Conservation (phyloP, 2,888 invertebrate genomes). For the Nysson spinosus region DNA sequence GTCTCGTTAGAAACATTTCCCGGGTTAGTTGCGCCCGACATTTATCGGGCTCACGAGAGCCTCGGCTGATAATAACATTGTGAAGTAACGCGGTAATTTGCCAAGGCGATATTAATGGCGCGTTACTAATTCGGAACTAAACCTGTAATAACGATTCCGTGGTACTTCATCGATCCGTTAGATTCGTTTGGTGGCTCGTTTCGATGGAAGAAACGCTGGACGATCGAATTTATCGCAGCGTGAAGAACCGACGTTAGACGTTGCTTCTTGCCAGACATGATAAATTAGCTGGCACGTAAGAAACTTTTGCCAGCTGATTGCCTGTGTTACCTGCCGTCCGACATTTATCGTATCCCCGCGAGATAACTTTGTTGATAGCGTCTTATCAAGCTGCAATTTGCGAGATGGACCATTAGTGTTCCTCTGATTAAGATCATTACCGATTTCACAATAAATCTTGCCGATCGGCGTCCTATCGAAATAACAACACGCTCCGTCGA, state of each 20-base stretch:
- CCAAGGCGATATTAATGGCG: constrained; percentile 34
- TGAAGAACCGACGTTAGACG: constrained; percentile 7
- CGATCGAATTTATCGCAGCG: constrained; percentile 10
- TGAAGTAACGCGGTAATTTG: constrained; percentile 30
- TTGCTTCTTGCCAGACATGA: constrained; percentile 6
- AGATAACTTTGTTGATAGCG: constrained; percentile 16
- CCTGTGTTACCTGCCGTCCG: constrained; percentile 13
- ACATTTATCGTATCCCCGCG: constrained; percentile 5
- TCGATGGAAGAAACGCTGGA: constrained; percentile 21
- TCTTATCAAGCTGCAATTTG: constrained; percentile 32
- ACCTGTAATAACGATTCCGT: constrained; percentile 23
- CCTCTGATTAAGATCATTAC: neutral
- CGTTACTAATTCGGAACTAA: constrained; percentile 21
- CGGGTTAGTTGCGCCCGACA: constrained; percentile 6
- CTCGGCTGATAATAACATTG: constrained; percentile 21
- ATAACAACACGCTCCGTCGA: too few relatives aligned
- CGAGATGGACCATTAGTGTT: neutral
- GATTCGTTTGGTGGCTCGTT: constrained; percentile 20
- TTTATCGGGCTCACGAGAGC: constrained; percentile 28
- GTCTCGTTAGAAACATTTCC: neutral
- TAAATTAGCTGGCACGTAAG: constrained; percentile 24
- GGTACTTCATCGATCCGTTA: constrained; percentile 14
- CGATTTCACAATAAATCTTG: neutral
- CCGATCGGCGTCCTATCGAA: too few relatives aligned
- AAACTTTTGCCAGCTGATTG: constrained; percentile 26